A percentile compares a stretch with the other conserved stretches of the same genome.
phyloP scores from a whole-genome alignment of 2,113 vertebrate genomes.

The Uria aalge region DNA sequence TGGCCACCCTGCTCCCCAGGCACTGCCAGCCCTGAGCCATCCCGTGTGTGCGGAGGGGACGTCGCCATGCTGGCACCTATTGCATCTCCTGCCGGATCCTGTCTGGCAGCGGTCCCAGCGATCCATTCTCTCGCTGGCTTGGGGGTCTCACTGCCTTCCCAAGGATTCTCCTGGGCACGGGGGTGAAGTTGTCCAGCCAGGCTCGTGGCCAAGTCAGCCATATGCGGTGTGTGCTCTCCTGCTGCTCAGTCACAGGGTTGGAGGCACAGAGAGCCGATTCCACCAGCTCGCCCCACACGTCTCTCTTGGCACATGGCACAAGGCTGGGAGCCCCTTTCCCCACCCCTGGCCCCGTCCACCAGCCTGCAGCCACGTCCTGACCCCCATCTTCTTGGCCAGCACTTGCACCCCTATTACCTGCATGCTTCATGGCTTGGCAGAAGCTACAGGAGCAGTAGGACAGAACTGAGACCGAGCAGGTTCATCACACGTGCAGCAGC shows the following conservation, averaged over 20 bases:
- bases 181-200: not conserved
- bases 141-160: not conserved
- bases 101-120: rapidly evolving
- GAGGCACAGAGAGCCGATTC: not conserved
- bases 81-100: not conserved
- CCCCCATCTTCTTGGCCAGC: not conserved
- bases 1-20: not conserved
- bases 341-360: not conserved
- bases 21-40: not conserved
- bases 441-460: not conserved
- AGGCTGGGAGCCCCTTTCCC: not conserved
- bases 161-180: not conserved
- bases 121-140: rapidly evolving
- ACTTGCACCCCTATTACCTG: too few species aligned
- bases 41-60: rapidly evolving
- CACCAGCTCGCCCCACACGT: not conserved
- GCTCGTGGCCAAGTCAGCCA: not conserved
- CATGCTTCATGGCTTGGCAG: not conserved
- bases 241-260: not conserved
- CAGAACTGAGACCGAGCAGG: not conserved
- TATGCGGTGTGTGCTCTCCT: not conserved
- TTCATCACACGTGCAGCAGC: not conserved
- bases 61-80: rapidly evolving
- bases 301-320: not conserved
- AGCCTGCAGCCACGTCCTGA: not conserved